Percentiles rank a stretch among this genome's conserved stretches.
These are phyloP conservation scores for Eulithis prunata DNA, from an alignment of 2,888 invertebrate species.

Conservation along the genomic window DNA sequence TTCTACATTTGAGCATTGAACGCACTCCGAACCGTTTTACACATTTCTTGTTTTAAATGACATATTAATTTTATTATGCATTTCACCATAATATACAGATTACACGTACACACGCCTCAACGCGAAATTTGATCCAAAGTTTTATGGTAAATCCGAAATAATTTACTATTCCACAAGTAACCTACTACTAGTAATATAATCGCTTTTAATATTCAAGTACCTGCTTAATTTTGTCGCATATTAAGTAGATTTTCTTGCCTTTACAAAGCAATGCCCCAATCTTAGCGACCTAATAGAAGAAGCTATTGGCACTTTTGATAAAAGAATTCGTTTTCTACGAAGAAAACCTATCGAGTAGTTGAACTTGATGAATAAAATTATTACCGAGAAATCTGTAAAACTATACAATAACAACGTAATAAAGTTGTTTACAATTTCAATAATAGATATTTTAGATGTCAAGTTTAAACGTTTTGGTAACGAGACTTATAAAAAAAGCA, in stretches of 20 bases:
- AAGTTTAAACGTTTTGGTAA: not conserved
- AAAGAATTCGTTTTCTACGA: constrained; percentile 22
- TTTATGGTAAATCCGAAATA: constrained; percentile 10
- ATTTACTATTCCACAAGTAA: constrained; percentile 6
- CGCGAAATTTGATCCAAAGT: not conserved
- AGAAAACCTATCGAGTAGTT: constrained; percentile 3
- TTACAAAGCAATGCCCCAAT: constrained; percentile 62
- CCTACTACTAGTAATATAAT: too few species aligned
- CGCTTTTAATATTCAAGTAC: constrained; percentile 4
- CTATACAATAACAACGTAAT: not conserved
- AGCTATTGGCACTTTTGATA: constrained; percentile 60
- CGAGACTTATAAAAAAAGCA: constrained; percentile 2
- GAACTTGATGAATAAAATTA: not conserved
- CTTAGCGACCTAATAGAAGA: constrained; percentile 53
- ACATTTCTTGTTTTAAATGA: constrained; percentile 3
- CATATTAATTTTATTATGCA: constrained; percentile 13
- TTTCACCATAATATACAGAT: constrained; percentile 3
- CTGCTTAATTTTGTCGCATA: not conserved
- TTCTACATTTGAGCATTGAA: constrained; percentile 21
- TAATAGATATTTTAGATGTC: not conserved
- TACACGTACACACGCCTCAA: not conserved
- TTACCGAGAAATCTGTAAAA: not conserved
- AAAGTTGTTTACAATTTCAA: not conserved
- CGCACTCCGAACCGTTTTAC: constrained; percentile 5
- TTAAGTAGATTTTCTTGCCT: not conserved